A percentile compares a stretch with the other conserved stretches of the same genome.
These are phyloP conservation scores for Gambusia affinis DNA, from an alignment of 2,113 vertebrate species.

Conservation along the genomic window DNA sequence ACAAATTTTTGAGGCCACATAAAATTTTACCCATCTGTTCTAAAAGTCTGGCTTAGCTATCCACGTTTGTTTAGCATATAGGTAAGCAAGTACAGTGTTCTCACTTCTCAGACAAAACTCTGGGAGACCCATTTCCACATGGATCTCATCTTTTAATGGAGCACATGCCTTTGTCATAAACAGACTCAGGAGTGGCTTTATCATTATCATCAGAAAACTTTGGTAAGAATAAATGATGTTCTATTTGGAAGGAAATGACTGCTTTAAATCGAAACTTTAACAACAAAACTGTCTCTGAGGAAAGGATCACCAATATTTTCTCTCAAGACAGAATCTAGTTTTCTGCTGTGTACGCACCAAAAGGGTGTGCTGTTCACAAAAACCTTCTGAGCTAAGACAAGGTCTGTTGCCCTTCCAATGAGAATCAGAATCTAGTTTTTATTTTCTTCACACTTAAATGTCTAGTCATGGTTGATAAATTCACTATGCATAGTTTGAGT, in stretches of 20 bases:
- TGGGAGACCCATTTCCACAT: conserved; percentile 40
- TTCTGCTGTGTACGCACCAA: background rate
- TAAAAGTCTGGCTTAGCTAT: conserved; percentile 38
- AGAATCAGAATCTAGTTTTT: too few relatives aligned
- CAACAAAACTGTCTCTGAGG: too few relatives aligned
- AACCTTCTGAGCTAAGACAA: too few relatives aligned
- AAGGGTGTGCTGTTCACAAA: background rate
- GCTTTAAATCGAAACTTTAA: background rate
- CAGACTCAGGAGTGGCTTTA: too few relatives aligned
- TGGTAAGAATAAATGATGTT: background rate
- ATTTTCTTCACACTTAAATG: background rate
- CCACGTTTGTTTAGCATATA: conserved; percentile 55
- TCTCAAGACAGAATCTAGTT: background rate
- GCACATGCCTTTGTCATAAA: background rate
- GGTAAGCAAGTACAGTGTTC: conserved; percentile 52
- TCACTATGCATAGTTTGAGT: too few relatives aligned
- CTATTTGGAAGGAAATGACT: background rate
- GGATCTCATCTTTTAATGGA: conserved; percentile 56
- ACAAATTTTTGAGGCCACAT: background rate
- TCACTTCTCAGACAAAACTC: conserved; percentile 48
- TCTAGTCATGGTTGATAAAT: background rate
- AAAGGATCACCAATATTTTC: background rate
- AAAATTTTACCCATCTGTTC: conserved; percentile 9
- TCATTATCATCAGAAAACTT: too few relatives aligned
- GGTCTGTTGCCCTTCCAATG: too few relatives aligned